These are phyloP conservation scores for Hermaeophaga mercurialis DNA, from an alignment of 2,888 invertebrate species.

Conservation along the genomic window DNA sequence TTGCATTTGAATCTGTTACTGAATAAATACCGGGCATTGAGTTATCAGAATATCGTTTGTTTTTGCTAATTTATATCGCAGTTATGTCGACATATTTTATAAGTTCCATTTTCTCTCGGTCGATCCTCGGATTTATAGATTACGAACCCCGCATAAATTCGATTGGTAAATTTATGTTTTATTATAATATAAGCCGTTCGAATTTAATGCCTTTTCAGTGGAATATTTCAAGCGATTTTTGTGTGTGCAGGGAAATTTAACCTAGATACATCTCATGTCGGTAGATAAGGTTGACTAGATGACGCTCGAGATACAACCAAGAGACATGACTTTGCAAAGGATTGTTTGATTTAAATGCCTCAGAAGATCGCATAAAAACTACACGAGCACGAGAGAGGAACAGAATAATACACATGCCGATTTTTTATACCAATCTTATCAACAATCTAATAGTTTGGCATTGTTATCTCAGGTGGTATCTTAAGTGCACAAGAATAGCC, in stretches of 20 bases:
- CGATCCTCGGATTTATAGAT: slow-evolving; percentile 32
- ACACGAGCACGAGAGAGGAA: slow-evolving; percentile 20
- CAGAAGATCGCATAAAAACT: slow-evolving; percentile 19
- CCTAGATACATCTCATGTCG: slow-evolving; percentile 34
- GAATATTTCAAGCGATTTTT: slow-evolving; percentile 31
- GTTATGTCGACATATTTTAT: slow-evolving; percentile 41
- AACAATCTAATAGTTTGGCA: slow-evolving; percentile 11
- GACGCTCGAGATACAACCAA: slow-evolving; percentile 24
- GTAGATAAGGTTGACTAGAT: slow-evolving; percentile 29
- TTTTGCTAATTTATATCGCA: slow-evolving; percentile 46
- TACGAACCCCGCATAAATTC: slow-evolving; percentile 35
- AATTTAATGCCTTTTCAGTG: slow-evolving; percentile 32
- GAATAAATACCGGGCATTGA: slow-evolving; percentile 48
- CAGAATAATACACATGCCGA: slow-evolving; percentile 24
- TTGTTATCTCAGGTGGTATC: slow-evolving; percentile 14
- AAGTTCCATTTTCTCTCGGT: slow-evolving; percentile 36
- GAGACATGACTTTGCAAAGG: slow-evolving; percentile 26
- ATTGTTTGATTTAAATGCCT: slow-evolving; percentile 27
- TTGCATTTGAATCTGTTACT: slow-evolving; percentile 48
- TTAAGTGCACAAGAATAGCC: slow-evolving; percentile 15
- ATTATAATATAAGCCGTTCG: slow-evolving; percentile 36
- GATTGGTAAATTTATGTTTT: slow-evolving; percentile 37
- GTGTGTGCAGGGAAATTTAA: slow-evolving; percentile 32
- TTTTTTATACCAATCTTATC: slow-evolving; percentile 17
- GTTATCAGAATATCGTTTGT: slow-evolving; percentile 50